Evolutionary conservation across 2,797 vertebrate genomes (phyloP).

Genomic region (Oreonectes daqikongensis): DNA sequence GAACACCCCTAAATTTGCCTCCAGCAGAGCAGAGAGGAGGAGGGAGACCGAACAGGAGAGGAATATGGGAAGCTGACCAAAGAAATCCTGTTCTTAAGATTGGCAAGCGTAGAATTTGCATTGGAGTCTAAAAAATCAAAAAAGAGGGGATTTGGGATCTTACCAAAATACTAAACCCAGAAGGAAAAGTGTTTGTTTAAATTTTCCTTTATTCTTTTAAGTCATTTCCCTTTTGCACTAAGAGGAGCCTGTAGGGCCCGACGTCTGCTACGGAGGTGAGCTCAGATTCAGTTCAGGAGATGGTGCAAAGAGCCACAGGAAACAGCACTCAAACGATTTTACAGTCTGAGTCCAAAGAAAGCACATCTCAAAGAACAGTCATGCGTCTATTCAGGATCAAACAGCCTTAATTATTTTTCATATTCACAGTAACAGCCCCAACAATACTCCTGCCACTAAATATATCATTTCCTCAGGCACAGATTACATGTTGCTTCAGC

Average conservation of each 20-base stretch:
- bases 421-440: slow-evolving; percentile 76
- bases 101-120: slow-evolving; percentile 80
- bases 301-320: slow-evolving; percentile 45
- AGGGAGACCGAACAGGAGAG: slow-evolving; percentile 33
- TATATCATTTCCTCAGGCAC: slow-evolving; percentile 58
- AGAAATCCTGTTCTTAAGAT: slow-evolving; percentile 84
- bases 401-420: slow-evolving; percentile 77
- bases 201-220: slow-evolving; percentile 63
- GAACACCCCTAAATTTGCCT: slow-evolving; percentile 77
- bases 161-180: slow-evolving; percentile 52
- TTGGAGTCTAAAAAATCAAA: slow-evolving; percentile 44
- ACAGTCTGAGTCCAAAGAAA: slow-evolving; percentile 69
- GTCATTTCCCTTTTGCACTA: slow-evolving; percentile 55
- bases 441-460: slow-evolving; percentile 64
- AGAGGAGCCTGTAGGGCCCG: slow-evolving; percentile 53
- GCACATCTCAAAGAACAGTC: slow-evolving; percentile 61
- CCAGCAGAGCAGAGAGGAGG: slow-evolving; percentile 53
- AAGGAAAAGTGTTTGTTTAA: slow-evolving; percentile 59
- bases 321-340: slow-evolving; percentile 76
- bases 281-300: slow-evolving; percentile 40
- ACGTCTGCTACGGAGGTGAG: slow-evolving; percentile 44
- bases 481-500: slow-evolving; percentile 57
- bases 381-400: slow-evolving; percentile 77
- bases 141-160: slow-evolving; percentile 43
- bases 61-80: slow-evolving; percentile 78